Evolutionary conservation across 2,113 vertebrate genomes (phyloP).

Genomic region (Microcebus murinus): DNA sequence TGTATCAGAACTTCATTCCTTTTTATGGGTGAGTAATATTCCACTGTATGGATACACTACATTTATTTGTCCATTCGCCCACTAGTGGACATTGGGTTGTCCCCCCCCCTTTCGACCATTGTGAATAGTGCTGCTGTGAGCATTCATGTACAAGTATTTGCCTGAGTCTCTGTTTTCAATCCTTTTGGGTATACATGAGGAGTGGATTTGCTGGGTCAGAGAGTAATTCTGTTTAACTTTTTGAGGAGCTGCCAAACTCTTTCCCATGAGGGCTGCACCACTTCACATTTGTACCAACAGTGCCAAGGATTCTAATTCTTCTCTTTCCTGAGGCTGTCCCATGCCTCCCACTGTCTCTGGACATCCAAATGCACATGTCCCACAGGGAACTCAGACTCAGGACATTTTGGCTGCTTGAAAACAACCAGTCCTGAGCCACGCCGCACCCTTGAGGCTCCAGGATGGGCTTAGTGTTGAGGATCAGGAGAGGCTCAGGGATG

Average conservation of each 20-base stretch:
- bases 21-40: neutral
- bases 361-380: rapidly evolving
- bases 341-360: neutral
- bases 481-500: neutral
- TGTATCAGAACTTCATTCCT: neutral
- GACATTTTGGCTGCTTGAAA: neutral
- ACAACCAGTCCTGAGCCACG: neutral
- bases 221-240: neutral
- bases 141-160: neutral
- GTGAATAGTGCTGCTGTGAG: neutral
- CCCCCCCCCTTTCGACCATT: neutral
- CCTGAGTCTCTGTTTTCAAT: neutral
- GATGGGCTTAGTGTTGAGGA: neutral
- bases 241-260: neutral
- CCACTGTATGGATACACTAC: neutral
- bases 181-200: neutral
- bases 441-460: neutral
- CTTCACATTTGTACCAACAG: neutral
- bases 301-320: rapidly evolving
- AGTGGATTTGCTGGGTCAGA: neutral
- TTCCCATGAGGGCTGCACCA: neutral
- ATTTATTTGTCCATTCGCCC: neutral
- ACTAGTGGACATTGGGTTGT: neutral
- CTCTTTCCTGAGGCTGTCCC: neutral
- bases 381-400: neutral